Evolutionary conservation across 2,113 vertebrate species (phyloP), one percentile per base, ranked within the genome.

Genomic region (Talpa occidentalis): DNA sequence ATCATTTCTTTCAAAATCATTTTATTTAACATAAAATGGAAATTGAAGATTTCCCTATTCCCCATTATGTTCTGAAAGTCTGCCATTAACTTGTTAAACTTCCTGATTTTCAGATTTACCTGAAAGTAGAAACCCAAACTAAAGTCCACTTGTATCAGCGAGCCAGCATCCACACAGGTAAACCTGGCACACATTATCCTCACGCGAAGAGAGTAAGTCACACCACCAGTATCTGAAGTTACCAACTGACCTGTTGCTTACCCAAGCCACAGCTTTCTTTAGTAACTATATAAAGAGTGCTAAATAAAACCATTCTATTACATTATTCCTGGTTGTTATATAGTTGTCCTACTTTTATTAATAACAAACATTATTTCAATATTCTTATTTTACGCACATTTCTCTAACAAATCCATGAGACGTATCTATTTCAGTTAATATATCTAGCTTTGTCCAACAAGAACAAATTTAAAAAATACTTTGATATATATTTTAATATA

Each of bases 41-140:
- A 84, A 64, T 0, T 16, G 69, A 80, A 32, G 24, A 60, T 87
- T 86, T 52, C 49, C 0, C 42, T 73, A 47, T 60, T 35, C n/a
- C 52, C 12, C 26, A 30, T 0, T 40, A 69, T 21, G 21, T 69
- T 90, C 21, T 47, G 54, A 82, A 86, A 21, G 5, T 17, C 66
- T 69, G 32, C 42, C 24, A 83, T 70, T 56, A 22, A 62, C 28
- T 62, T 12, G 11, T 28, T 62, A 4, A 28, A 32, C 26, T 37
- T 85, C 84, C 62, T 70, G 52, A 90, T 62, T 95, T 94, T 49
- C 77, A 60, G 17, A 64, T 44, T 90, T 92, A n/a, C n/a, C 56
- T 82, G 35, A 62, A 89, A 90, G 74, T 4, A 88, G 28, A 81
- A 90, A 42, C 10, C 35, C 77, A 60, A 47, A 80, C 24, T 44